Evolutionary conservation across 2,797 vertebrate genomes (phyloP).

Genomic region (Catharus ustulatus): DNA sequence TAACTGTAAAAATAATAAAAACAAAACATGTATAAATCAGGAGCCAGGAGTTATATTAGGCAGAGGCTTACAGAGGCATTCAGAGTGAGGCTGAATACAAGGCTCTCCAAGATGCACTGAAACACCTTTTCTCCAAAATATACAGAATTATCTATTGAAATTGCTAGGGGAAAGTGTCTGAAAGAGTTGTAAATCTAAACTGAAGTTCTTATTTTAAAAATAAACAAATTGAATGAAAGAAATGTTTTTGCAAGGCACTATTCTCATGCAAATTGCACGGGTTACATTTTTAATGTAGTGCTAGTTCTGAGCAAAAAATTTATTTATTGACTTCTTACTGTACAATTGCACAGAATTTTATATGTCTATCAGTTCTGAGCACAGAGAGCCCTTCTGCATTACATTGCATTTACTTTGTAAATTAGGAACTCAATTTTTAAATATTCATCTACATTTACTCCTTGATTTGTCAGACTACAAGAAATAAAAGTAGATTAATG

Average conservation of each 20-base stretch:
- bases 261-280: not conserved
- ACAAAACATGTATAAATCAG: not conserved
- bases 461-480: not conserved
- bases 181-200: not conserved
- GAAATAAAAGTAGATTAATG: not conserved
- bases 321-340: not conserved
- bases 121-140: not conserved
- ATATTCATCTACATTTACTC: not conserved
- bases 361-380: not conserved
- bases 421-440: not conserved
- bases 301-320: not conserved
- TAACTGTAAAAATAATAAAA: not conserved
- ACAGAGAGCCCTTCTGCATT: not conserved
- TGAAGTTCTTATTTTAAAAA: not conserved
- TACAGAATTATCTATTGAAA: not conserved
- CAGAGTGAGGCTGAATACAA: not conserved
- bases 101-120: fast-evolving
- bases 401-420: not conserved
- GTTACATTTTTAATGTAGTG: not conserved
- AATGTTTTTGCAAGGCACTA: not conserved
- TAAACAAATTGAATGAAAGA: not conserved
- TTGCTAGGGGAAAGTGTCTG: not conserved
- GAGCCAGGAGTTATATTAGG: not conserved
- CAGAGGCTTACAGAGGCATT: not conserved
- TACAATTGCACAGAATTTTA: not conserved